Percentiles rank a stretch among this genome's conserved stretches.
Conservation (phyloP, 2,113 vertebrate species). For the Balaenoptera acutorostrata region DNA sequence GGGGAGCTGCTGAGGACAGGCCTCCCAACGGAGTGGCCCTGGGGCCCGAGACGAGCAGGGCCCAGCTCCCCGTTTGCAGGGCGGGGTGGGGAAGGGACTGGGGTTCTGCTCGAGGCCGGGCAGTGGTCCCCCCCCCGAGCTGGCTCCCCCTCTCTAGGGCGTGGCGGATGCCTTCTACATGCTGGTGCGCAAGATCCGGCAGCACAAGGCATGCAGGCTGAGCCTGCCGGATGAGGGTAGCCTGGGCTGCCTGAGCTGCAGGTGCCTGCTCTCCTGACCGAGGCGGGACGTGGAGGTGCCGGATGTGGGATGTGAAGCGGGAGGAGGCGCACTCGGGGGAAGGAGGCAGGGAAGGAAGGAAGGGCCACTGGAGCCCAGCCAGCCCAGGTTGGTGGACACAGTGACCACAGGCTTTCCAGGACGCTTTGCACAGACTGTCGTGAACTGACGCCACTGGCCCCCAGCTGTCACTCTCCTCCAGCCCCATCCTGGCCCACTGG, state of each 20-base stretch:
- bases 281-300: constrained; percentile 40
- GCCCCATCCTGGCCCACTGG: constrained; percentile 18
- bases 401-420: not conserved
- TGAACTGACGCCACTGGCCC: constrained; percentile 34
- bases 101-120: not conserved
- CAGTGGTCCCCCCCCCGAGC: not conserved
- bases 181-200: constrained; percentile 94
- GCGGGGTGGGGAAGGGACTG: not conserved
- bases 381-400: not conserved
- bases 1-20: not conserved
- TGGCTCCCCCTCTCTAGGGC: no score
- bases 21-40: not conserved
- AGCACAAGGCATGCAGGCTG: constrained; percentile 85
- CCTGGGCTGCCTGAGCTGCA: constrained; percentile 94
- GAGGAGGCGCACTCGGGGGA: constrained; percentile 8
- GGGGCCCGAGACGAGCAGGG: not conserved
- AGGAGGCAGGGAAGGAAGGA: constrained; percentile 50
- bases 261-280: constrained; percentile 92
- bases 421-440: constrained; percentile 75
- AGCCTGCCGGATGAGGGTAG: not conserved
- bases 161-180: constrained; percentile 89
- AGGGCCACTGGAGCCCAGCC: not conserved
- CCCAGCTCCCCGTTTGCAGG: not conserved
- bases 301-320: not conserved
- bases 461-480: constrained; percentile 8